phyloP scores from a whole-genome alignment of 2,113 vertebrate species.

The Xenopus laevis region DNA sequence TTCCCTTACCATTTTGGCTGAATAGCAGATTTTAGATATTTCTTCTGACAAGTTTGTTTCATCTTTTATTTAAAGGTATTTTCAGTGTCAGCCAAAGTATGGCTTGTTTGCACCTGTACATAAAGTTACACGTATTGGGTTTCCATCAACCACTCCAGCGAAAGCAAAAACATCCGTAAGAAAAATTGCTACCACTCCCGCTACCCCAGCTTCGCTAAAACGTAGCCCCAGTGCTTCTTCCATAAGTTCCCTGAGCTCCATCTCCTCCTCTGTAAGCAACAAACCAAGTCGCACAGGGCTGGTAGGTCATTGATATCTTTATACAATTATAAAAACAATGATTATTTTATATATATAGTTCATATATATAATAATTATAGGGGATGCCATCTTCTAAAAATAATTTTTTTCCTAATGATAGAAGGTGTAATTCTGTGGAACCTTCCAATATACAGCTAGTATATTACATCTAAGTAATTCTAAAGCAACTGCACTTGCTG shows the following conservation, averaged over 20 bases:
- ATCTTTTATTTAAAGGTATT: constrained; percentile 74
- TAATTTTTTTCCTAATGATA: no score
- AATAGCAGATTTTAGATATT: no score
- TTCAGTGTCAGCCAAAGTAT: constrained; percentile 95
- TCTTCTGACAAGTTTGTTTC: no score
- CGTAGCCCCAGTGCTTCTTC: constrained; percentile 93
- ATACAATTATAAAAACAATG: not conserved
- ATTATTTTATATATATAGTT: no score
- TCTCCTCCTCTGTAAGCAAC: constrained; percentile 91
- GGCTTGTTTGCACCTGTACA: constrained; percentile 96
- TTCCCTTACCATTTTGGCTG: no score
- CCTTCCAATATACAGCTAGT: no score
- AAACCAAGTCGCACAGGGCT: constrained; percentile 94
- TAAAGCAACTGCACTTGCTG: no score
- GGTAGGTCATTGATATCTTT: constrained; percentile 69
- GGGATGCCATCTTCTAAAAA: no score
- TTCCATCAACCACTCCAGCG: constrained; percentile 92
- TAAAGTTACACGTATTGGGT: constrained; percentile 95
- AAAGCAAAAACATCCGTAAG: constrained; percentile 85
- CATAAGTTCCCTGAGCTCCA: constrained; percentile 92
- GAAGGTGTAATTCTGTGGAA: no score
- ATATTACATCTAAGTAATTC: no score
- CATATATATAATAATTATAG: no score
- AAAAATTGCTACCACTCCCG: constrained; percentile 65
- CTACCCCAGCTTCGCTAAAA: constrained; percentile 75